Evolutionary conservation across 2,888 invertebrate genomes (phyloP).

Genomic region (Luperina nickerlii): DNA sequence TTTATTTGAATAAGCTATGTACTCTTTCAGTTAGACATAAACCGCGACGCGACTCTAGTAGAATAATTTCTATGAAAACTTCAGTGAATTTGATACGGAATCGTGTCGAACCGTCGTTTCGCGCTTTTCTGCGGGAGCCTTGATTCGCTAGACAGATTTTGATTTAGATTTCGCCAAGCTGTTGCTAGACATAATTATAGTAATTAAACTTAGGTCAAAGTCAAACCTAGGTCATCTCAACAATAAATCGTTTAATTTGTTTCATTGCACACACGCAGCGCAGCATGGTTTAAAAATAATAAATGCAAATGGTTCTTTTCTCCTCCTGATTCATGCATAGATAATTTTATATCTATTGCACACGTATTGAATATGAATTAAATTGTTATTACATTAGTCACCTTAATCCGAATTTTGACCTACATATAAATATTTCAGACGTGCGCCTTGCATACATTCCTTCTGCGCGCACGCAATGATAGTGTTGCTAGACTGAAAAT

Average conservation of each 20-base stretch:
- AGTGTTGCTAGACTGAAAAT: slow-evolving; percentile 40
- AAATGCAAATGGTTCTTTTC: slow-evolving; percentile 5
- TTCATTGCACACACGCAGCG: background rate
- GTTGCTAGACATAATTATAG: background rate
- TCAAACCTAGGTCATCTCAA: background rate
- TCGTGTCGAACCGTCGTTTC: no score
- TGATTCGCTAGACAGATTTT: background rate
- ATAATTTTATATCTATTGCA: slow-evolving; percentile 30
- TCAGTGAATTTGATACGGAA: no score
- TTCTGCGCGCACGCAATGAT: slow-evolving; percentile 41
- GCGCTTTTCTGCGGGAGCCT: background rate
- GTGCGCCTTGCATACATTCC: slow-evolving; percentile 53
- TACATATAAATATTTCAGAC: slow-evolving; percentile 62
- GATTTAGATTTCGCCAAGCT: background rate
- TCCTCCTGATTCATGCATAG: slow-evolving; percentile 8
- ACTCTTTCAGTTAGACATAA: background rate
- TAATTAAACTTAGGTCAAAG: background rate
- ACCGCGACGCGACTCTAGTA: background rate
- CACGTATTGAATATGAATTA: slow-evolving; percentile 48
- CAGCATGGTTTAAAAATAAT: background rate
- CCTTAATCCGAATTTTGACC: slow-evolving; percentile 65
- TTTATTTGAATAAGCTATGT: background rate
- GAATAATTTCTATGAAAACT: no score
- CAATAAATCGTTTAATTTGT: background rate
- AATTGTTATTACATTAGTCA: slow-evolving; percentile 64